A percentile compares a stretch with the other conserved stretches of the same genome.
Evolutionary conservation across 2,113 vertebrate species (phyloP).

Genomic region (Heterochromis multidens): DNA sequence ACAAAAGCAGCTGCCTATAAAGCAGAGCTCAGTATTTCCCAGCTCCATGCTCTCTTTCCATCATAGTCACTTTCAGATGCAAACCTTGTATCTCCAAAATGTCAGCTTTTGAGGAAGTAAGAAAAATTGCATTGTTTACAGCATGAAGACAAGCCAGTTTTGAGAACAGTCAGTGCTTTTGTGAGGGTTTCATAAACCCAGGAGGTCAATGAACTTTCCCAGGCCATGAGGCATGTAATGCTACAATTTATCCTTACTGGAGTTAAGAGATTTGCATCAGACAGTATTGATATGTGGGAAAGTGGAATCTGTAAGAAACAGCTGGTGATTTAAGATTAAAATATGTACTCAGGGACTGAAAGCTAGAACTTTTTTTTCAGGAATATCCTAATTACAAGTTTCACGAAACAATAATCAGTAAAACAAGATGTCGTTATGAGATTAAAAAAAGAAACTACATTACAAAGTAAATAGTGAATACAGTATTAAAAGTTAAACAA

Average conservation of each 20-base stretch:
- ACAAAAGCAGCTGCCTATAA: constrained; percentile 16
- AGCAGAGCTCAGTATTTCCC: background rate
- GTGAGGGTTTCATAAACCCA: background rate
- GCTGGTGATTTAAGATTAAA: background rate
- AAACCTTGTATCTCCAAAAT: background rate
- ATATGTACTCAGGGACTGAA: background rate
- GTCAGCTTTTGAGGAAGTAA: background rate
- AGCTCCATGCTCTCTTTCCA: background rate
- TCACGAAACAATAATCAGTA: background rate
- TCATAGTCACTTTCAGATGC: background rate
- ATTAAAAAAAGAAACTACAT: background rate
- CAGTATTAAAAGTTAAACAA: background rate
- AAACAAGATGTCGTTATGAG: background rate
- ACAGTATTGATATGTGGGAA: background rate
- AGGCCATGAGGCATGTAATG: constrained; percentile 15
- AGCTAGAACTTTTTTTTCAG: background rate
- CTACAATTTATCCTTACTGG: background rate
- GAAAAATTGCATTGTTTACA: background rate
- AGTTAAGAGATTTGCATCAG: background rate
- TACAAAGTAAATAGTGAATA: background rate
- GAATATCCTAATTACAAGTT: too few species aligned
- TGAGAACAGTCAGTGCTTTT: background rate
- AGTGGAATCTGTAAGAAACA: background rate
- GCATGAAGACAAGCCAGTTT: background rate
- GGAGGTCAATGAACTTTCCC: background rate